Evolutionary conservation across 2,888 invertebrate species (phyloP).

Genomic region (Oscheius onirici): DNA sequence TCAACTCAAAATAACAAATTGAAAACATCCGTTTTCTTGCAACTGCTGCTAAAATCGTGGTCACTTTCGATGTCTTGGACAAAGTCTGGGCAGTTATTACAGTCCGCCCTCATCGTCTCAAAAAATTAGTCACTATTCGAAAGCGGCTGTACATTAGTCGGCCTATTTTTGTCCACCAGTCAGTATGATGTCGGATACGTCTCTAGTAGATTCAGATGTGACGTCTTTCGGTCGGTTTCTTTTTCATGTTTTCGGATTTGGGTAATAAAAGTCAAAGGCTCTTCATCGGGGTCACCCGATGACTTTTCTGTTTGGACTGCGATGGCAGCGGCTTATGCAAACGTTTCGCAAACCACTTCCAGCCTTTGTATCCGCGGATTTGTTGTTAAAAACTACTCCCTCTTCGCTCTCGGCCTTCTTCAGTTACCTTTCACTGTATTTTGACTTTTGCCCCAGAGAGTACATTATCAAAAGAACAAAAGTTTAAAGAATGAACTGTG

Average conservation of each 20-base stretch:
- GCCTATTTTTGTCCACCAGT: too few relatives aligned
- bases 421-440: background rate
- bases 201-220: background rate
- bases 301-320: conserved; percentile 33
- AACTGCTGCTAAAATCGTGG: too few relatives aligned
- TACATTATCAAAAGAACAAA: background rate
- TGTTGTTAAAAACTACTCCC: conserved; percentile 4
- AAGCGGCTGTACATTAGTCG: too few relatives aligned
- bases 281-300: conserved; percentile 26
- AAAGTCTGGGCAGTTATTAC: too few relatives aligned
- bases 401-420: background rate
- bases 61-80: too few relatives aligned
- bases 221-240: background rate
- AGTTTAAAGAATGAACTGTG: background rate
- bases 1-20: too few relatives aligned
- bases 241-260: background rate
- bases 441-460: background rate
- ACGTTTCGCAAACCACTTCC: conserved; percentile 33
- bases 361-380: conserved; percentile 21
- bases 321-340: conserved; percentile 32
- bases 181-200: background rate
- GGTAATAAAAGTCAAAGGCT: background rate
- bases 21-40: too few relatives aligned
- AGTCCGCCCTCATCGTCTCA: too few relatives aligned
- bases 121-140: too few relatives aligned